Evolutionary conservation across 2,797 vertebrate species (phyloP), one percentile per base, ranked within the genome.

Genomic region (Sternotherus odoratus): DNA sequence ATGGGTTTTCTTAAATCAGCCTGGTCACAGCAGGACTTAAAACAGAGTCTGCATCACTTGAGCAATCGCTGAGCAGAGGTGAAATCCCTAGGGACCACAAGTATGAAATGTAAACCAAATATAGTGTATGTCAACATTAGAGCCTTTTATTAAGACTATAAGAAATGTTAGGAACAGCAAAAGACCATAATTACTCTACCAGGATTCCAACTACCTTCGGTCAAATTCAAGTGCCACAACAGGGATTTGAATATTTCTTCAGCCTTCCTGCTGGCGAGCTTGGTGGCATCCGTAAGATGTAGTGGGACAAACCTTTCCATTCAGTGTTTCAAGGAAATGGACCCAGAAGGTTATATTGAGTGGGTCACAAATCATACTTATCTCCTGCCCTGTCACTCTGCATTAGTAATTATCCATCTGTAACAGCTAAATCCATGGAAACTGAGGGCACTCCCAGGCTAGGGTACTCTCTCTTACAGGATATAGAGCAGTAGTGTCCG

Each of bases 11-110:
- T 90, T 86, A 84, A 85, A 82, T 36, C 8, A 79, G 43, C 39
- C 2, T 48, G 49, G 74, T 16, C 69, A 69, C 69, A 82, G 63
- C 9, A 66, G 87, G 86, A 96, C 51, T 16, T 36, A 95, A 96
- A 87, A 80, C 8, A 85, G 39, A 85, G 69, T 75, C 53, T 86
- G 4, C 74, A 88, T 21, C 15, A 53, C 16, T 3, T 30, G 28
- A 15, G 12, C 82, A 82, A 82, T 87, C 24, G 79, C 24, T 63
- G 39, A 90, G 36, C 46, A 77, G 86, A 95, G 13, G 23, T 19
- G 30, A 81, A 94, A 77, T 6, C 8, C 7, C 6, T 0, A 26
- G 69, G 21, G 66, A 63, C 84, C 60, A 56, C 79, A 74, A 46
- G 7, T 74, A 26, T 46, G 75, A 46, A 50, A 12, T 87, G 79